A percentile compares a stretch with the other conserved stretches of the same genome.
Conservation (phyloP, 37 sponge, comb jelly and placozoan species). For the Dysidea cf. avara region DNA sequence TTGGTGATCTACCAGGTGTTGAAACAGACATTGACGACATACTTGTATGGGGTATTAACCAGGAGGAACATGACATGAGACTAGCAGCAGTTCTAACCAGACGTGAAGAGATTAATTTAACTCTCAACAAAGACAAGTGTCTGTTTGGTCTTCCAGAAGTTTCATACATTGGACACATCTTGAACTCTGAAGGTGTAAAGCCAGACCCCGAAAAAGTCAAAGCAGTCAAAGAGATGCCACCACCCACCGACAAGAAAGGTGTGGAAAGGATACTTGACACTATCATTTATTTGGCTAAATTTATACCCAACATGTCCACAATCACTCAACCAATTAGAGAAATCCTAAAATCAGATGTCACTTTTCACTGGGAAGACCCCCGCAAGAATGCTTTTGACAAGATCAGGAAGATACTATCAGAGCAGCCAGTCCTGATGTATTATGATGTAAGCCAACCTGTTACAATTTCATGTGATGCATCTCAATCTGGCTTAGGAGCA, state of each 20-base stretch:
- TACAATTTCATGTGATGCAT: no score
- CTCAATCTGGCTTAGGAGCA: constrained; percentile 18
- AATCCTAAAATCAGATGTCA: not conserved
- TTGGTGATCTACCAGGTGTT: no score
- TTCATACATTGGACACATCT: constrained; percentile 22
- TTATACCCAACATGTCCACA: constrained; percentile 11
- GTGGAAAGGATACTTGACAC: constrained; percentile 24
- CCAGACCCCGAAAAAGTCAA: constrained; percentile 18
- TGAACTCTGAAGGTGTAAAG: constrained; percentile 19
- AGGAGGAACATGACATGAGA: no score
- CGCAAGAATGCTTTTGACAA: constrained; percentile 16
- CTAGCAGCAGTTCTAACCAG: no score
- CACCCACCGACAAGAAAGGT: no score
- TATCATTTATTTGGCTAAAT: constrained; percentile 7
- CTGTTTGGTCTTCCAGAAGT: constrained; percentile 5
- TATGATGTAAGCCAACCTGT: no score
- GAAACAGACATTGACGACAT: no score
- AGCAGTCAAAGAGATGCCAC: no score
- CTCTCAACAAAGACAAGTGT: constrained; percentile 25
- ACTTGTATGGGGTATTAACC: no score
- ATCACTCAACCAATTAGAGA: constrained; percentile 23
- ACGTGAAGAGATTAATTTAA: no score
- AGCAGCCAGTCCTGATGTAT: constrained; percentile 11
- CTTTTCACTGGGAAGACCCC: not conserved
- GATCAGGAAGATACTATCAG: constrained; percentile 11